Base-by-base conservation (phyloP, 2,113 vertebrate genomes). In the Oenanthe oenanthe region DNA sequence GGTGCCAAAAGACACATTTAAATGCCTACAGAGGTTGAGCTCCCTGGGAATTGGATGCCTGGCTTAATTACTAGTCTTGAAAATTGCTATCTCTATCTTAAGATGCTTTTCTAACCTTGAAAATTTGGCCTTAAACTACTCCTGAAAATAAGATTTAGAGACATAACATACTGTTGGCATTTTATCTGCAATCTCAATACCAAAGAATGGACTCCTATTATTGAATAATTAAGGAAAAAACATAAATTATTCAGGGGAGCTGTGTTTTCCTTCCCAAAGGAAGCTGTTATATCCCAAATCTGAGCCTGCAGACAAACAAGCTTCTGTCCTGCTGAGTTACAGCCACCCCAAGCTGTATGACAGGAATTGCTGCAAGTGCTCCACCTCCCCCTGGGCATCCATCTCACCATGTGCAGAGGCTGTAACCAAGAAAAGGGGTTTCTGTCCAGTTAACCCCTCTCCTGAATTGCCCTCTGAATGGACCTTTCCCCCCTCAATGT, bases 1-100 rank as follows among this genome's bases (percentile, higher is more conserved):
- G 88, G 92, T 83, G 60, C 92, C 94, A 93, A 95, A 91, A 95
- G 89, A 85, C 36, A 89, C 71, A 88, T 96, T 94, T 96, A 77
- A 95, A 80, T 60, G 82, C 16, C 92, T 84, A 7, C 67, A 83
- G 92, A 95, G 94, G 92, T 85, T 77, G 79, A 71, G 75, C 60
- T 96, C 85, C 85, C n/a, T 70, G 94, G 84, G 94, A 96, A 91
- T 73, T 92, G 81, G 86, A 91, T 70, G 93, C 62, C 80, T 1
- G 3, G 43, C 79, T 90, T 96, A 95, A 97, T 96, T 95, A 94
- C 60, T n/a, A 25, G 34, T 31, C 92, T 63, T 92, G 75, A 88
- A 93, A 96, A 91, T 92, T 86, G 85, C 56, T 91, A 86, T 96
- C 85, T 96, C 88, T 88, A 74, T 91, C 88, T 88, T 79, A 77